These are phyloP conservation scores for Siniperca scherzeri DNA, from an alignment of 2,797 vertebrate species.

Conservation along the genomic window DNA sequence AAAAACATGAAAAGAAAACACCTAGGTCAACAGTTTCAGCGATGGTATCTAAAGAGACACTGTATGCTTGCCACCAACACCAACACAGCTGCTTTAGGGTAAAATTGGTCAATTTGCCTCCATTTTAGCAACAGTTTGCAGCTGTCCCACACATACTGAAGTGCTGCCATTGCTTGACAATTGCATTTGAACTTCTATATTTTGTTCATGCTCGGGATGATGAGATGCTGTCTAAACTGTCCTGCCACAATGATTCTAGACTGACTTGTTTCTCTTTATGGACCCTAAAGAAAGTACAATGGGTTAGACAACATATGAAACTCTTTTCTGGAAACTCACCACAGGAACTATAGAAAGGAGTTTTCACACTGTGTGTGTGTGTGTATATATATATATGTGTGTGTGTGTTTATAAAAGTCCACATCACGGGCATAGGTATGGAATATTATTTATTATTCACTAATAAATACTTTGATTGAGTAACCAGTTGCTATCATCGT, in stretches of 20 bases:
- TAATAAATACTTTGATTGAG: too few species aligned
- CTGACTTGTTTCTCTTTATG: background rate
- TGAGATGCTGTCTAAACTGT: background rate
- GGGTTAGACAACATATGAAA: background rate
- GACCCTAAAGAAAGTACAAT: background rate
- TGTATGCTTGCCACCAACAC: background rate
- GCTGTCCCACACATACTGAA: conserved; percentile 8
- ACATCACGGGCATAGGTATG: too few species aligned
- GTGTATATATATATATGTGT: too few species aligned
- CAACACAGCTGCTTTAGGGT: background rate
- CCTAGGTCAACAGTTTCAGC: conserved; percentile 5
- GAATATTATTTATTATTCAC: too few species aligned
- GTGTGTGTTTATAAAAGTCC: too few species aligned
- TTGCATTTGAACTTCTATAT: background rate
- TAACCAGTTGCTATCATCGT: too few species aligned
- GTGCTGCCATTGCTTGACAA: conserved; percentile 14
- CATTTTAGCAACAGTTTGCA: conserved; percentile 6
- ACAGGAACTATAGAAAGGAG: too few species aligned
- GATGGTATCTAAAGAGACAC: background rate
- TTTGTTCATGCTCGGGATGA: background rate
- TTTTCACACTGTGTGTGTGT: too few species aligned
- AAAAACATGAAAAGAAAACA: conserved; percentile 20
- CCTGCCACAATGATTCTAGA: background rate
- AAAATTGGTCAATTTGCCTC: conserved; percentile 26
- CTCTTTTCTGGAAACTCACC: too few species aligned